Conservation (phyloP, 2,113 vertebrate species). For the Panthera uncia region DNA sequence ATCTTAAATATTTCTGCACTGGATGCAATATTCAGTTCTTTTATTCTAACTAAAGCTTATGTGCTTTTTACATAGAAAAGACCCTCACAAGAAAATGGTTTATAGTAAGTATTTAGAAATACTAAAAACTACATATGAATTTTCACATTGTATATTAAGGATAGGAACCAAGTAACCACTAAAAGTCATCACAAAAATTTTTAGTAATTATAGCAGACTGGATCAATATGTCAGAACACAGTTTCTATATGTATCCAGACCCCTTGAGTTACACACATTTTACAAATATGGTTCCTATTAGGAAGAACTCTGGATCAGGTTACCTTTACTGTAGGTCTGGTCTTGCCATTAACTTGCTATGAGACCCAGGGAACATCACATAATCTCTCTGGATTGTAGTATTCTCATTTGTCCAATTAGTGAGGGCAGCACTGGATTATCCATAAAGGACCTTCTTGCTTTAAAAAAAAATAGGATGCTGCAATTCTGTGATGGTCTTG, state of each 20-base stretch:
- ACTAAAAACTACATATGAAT: not conserved
- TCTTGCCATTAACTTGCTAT: conserved; percentile 11
- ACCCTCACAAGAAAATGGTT: not conserved
- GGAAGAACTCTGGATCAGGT: not conserved
- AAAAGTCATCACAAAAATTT: not conserved
- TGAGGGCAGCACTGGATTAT: conserved; percentile 24
- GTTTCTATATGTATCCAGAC: not conserved
- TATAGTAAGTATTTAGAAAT: not conserved
- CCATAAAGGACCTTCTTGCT: conserved; percentile 53
- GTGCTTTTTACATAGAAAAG: not conserved
- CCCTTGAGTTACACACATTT: not conserved
- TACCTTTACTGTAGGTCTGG: not conserved
- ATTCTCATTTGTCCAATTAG: conserved; percentile 77
- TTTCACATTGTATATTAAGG: not conserved
- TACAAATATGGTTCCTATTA: not conserved
- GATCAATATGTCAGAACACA: not conserved
- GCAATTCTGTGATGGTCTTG: conserved; percentile 60
- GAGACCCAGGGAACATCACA: not conserved
- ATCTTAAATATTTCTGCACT: not conserved
- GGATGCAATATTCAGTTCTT: not conserved
- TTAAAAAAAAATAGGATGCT: conserved; percentile 62
- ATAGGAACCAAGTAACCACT: not conserved
- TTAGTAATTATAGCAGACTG: not conserved
- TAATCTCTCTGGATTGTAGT: conserved; percentile 67
- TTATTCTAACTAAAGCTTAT: not conserved